phyloP scores from a whole-genome alignment of 2,888 invertebrate genomes.

The Boloria euphrosyne region DNA sequence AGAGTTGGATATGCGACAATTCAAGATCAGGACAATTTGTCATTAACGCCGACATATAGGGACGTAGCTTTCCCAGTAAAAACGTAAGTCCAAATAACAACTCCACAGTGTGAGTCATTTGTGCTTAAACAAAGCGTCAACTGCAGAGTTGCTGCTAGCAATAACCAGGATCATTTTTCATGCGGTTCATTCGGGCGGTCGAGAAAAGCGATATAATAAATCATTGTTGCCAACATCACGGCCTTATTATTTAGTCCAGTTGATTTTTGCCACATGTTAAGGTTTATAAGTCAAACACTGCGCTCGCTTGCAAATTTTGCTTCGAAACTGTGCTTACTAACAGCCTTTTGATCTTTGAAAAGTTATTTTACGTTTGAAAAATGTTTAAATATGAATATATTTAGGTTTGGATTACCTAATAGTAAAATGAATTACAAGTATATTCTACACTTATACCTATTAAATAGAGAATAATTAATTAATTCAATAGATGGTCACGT shows the following conservation, averaged over 20 bases:
- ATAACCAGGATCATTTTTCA: slow-evolving; percentile 81
- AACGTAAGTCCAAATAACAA: slow-evolving; percentile 61
- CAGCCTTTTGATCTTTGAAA: too few relatives aligned
- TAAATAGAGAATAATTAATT: slow-evolving; percentile 5
- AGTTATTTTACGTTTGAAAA: too few relatives aligned
- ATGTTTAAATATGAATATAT: too few relatives aligned
- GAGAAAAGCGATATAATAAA: slow-evolving; percentile 80
- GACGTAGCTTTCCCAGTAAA: slow-evolving; percentile 42
- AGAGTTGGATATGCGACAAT: background rate
- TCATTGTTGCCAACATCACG: slow-evolving; percentile 79
- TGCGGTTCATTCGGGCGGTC: slow-evolving; percentile 79
- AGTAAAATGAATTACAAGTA: too few relatives aligned
- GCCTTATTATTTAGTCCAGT: slow-evolving; percentile 78
- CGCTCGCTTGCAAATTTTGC: slow-evolving; percentile 24
- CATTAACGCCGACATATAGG: slow-evolving; percentile 46
- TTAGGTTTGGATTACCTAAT: too few relatives aligned
- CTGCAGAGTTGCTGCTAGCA: slow-evolving; percentile 77
- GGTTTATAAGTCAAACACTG: slow-evolving; percentile 47
- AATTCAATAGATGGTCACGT: background rate
- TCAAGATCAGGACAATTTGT: slow-evolving; percentile 54
- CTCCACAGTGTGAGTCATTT: slow-evolving; percentile 79
- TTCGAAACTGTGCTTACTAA: background rate
- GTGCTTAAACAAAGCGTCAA: slow-evolving; percentile 81
- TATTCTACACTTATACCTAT: too few relatives aligned
- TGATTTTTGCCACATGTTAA: slow-evolving; percentile 71